Conservation (phyloP, 2,113 vertebrate genomes). For the Petrocephalus microphthalmus region DNA sequence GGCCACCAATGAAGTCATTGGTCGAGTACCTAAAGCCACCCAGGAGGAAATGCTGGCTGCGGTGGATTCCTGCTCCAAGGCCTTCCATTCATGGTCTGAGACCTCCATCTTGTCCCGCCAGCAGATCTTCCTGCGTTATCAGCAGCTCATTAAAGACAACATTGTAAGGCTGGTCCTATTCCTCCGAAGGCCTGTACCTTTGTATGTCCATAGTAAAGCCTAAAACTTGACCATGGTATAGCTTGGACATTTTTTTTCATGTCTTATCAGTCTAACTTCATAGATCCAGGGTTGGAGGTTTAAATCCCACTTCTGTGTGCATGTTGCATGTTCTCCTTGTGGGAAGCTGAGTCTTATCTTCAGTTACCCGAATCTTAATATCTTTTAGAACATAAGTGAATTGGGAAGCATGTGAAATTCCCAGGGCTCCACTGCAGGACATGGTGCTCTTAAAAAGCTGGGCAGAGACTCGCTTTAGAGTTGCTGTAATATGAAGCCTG, state of each 20-base stretch:
- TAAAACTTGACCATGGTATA: neutral
- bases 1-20: constrained; percentile 88
- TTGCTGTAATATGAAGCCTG: neutral
- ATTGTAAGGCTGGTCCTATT: constrained; percentile 67
- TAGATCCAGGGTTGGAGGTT: neutral
- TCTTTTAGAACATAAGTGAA: neutral
- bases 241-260: neutral
- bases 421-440: neutral
- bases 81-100: constrained; percentile 79
- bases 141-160: constrained; percentile 95
- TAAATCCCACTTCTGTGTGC: neutral
- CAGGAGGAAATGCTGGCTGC: constrained; percentile 86
- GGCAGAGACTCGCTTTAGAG: neutral
- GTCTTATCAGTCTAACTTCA: neutral
- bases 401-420: neutral
- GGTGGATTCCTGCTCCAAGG: constrained; percentile 74
- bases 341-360: neutral
- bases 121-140: constrained; percentile 89
- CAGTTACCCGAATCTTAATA: neutral
- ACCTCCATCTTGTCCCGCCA: constrained; percentile 84
- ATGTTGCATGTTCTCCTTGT: neutral
- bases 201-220: neutral
- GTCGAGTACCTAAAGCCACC: constrained; percentile 81
- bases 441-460: neutral
- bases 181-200: neutral